These are phyloP conservation scores for Steinernema feltiae DNA, from an alignment of 1,140 invertebrate genomes.

Conservation along the genomic window DNA sequence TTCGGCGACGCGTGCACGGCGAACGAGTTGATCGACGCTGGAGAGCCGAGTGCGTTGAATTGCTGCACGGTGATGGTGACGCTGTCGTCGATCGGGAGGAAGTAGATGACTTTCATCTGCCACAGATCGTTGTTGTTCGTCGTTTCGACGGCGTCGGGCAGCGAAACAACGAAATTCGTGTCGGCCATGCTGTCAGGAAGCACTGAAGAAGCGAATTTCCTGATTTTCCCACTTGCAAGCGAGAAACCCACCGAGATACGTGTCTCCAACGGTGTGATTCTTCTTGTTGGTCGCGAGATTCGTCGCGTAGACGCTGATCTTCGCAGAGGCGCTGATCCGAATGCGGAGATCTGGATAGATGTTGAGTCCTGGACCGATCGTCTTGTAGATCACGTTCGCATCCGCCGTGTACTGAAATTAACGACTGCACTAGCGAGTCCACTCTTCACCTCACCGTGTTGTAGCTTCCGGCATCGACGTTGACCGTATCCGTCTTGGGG, in stretches of 20 bases:
- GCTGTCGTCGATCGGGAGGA: not conserved
- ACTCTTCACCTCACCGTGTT: too few species aligned
- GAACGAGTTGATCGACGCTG: not conserved
- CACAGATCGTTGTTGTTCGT: not conserved
- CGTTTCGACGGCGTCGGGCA: not conserved
- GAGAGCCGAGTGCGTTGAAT: not conserved
- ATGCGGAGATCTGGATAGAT: not conserved
- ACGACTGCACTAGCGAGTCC: not conserved
- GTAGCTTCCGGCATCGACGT: too few species aligned
- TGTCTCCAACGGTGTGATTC: not conserved
- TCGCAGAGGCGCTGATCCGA: not conserved
- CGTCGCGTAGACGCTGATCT: not conserved
- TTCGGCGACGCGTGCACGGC: not conserved
- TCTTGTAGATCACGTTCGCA: not conserved
- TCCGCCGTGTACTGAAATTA: not conserved
- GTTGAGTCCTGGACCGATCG: not conserved
- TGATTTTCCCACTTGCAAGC: not conserved
- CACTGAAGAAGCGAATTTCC: not conserved
- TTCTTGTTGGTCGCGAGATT: not conserved
- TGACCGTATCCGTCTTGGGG: not conserved
- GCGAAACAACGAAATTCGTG: not conserved
- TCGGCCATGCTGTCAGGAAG: slow-evolving; percentile 4
- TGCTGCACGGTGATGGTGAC: not conserved
- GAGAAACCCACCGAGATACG: not conserved
- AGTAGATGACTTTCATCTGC: slow-evolving; percentile 7